Conservation (phyloP, 92 coral and sea anemone genomes). For the Palythoa caribaeorum region DNA sequence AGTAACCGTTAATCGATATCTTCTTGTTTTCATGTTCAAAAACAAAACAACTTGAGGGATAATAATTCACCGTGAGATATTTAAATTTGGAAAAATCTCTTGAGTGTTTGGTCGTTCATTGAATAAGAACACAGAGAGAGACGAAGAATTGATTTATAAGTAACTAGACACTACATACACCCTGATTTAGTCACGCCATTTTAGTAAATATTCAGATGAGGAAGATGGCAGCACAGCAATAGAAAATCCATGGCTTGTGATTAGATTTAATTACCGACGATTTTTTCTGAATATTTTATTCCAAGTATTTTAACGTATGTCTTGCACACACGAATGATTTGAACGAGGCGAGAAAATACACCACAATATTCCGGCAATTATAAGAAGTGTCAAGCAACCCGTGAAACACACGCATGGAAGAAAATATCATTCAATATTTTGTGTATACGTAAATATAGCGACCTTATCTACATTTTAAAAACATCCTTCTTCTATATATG, state of each 20-base stretch:
- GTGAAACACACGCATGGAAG: neutral
- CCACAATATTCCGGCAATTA: neutral
- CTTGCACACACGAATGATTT: neutral
- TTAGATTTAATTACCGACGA: neutral
- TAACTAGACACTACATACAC: neutral
- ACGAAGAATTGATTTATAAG: neutral
- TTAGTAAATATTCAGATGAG: neutral
- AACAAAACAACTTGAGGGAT: neutral
- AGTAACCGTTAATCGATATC: neutral
- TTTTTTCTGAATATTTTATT: conserved; percentile 9
- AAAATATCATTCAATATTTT: neutral
- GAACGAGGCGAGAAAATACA: neutral
- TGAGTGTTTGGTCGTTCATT: neutral
- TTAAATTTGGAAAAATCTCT: neutral
- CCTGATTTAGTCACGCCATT: neutral
- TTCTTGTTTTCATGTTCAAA: neutral
- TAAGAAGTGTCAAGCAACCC: neutral
- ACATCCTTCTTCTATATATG: conserved; percentile 16
- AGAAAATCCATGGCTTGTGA: neutral
- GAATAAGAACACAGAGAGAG: neutral
- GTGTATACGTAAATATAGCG: neutral
- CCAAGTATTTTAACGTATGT: neutral
- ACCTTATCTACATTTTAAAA: conserved; percentile 31
- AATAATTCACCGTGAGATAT: neutral
- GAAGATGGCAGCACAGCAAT: neutral